phyloP scores from a whole-genome alignment of 2,888 invertebrate genomes.

The Autographa gamma region DNA sequence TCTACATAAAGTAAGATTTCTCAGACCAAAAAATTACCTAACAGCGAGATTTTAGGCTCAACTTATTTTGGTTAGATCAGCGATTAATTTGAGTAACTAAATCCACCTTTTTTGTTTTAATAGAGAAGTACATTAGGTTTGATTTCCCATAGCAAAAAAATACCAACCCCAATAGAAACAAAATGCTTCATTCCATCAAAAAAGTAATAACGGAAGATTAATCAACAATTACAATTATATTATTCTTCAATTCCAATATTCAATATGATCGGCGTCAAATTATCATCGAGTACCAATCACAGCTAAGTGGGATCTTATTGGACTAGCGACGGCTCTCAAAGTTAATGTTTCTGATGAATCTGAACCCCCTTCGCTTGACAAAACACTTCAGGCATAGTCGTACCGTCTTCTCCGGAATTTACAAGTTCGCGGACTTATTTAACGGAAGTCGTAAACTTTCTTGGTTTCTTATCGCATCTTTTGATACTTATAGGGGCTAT shows the following conservation, averaged over 20 bases:
- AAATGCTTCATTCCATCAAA: conserved; percentile 22
- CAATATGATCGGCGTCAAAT: conserved; percentile 31
- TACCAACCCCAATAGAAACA: background rate
- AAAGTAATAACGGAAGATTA: conserved; percentile 42
- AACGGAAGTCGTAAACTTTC: conserved; percentile 10
- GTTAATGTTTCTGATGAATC: conserved; percentile 47
- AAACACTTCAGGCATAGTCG: conserved; percentile 37
- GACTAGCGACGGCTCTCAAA: conserved; percentile 19
- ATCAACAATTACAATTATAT: conserved; percentile 37
- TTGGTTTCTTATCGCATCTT: background rate
- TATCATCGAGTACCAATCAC: conserved; percentile 33
- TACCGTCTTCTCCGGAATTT: conserved; percentile 1
- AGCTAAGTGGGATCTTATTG: conserved; percentile 35
- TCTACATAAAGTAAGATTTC: too few relatives aligned
- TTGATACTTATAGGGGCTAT: too few relatives aligned
- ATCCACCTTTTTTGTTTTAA: too few relatives aligned
- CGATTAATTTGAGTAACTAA: too few relatives aligned
- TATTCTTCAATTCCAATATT: conserved; percentile 34
- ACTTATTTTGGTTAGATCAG: too few relatives aligned
- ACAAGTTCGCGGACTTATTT: conserved; percentile 9
- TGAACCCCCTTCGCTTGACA: conserved; percentile 33
- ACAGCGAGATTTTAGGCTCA: too few relatives aligned
- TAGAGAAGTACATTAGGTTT: too few relatives aligned
- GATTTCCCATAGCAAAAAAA: background rate
- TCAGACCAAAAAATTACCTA: too few relatives aligned